Percentiles rank a stretch among this genome's conserved stretches.
phyloP scores from a whole-genome alignment of 2,888 invertebrate genomes.

The Chloroclystis v-ata region DNA sequence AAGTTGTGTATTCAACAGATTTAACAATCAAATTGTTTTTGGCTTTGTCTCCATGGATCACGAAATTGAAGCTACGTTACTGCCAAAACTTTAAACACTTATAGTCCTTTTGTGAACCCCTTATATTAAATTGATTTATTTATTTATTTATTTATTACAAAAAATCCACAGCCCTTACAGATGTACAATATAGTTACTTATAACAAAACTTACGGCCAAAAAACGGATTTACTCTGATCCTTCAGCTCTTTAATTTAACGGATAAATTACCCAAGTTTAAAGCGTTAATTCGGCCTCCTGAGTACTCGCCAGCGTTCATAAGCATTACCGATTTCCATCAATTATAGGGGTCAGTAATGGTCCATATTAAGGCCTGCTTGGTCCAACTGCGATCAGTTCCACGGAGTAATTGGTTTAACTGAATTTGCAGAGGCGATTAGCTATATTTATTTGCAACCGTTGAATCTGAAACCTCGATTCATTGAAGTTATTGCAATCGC shows the following conservation, averaged over 20 bases:
- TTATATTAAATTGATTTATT: too few relatives aligned
- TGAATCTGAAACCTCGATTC: background rate
- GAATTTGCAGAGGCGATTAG: background rate
- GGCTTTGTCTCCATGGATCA: too few relatives aligned
- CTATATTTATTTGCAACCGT: background rate
- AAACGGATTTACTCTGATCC: too few relatives aligned
- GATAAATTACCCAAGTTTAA: background rate
- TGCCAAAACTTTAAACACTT: too few relatives aligned
- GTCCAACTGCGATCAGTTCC: background rate
- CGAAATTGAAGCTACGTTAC: too few relatives aligned
- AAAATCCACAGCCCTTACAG: too few relatives aligned
- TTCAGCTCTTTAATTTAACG: background rate
- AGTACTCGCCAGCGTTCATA: background rate
- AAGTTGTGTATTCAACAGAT: too few relatives aligned
- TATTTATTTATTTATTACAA: too few relatives aligned
- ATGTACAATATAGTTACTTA: too few relatives aligned
- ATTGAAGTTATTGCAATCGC: background rate
- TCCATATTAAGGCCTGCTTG: slow-evolving; percentile 1
- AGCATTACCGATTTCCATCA: background rate
- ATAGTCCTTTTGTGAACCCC: too few relatives aligned
- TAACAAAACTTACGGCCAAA: too few relatives aligned
- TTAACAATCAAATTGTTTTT: too few relatives aligned
- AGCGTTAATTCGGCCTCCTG: background rate
- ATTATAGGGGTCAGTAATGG: background rate
- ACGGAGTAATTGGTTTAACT: background rate